phyloP scores from a whole-genome alignment of 2,888 invertebrate genomes.

The Abrostola tripartita region DNA sequence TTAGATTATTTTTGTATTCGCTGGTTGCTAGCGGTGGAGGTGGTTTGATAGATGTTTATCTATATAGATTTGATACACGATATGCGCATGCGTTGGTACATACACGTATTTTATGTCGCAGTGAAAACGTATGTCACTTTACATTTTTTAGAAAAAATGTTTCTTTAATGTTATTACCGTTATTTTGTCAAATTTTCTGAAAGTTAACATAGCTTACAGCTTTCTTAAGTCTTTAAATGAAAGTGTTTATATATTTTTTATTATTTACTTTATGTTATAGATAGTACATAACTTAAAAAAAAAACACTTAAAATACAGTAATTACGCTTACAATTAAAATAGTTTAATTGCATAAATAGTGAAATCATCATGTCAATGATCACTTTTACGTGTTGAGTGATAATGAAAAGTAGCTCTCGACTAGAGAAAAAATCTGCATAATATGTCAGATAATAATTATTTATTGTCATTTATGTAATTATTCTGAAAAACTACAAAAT shows the following conservation, averaged over 20 bases:
- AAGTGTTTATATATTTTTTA: no score
- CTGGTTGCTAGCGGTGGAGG: not conserved
- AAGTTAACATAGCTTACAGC: no score
- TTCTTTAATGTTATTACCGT: no score
- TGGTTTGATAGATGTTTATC: not conserved
- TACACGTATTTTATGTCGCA: not conserved
- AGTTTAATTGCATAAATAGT: not conserved
- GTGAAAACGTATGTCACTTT: no score
- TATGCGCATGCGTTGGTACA: not conserved
- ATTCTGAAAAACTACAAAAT: no score
- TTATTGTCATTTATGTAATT: no score
- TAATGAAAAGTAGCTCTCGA: not conserved
- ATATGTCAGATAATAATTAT: no score
- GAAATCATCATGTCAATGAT: not conserved
- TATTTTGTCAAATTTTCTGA: no score
- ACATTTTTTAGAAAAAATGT: no score
- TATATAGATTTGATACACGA: not conserved
- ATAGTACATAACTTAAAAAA: not conserved
- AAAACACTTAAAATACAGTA: not conserved
- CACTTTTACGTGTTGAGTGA: not conserved
- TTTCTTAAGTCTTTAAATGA: no score
- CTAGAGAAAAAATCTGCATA: not conserved
- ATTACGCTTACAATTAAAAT: not conserved
- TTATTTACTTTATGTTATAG: no score
- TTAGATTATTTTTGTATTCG: conserved; percentile 2